Conservation (phyloP, 2,113 vertebrate genomes). For the Bujurquina vittata region DNA sequence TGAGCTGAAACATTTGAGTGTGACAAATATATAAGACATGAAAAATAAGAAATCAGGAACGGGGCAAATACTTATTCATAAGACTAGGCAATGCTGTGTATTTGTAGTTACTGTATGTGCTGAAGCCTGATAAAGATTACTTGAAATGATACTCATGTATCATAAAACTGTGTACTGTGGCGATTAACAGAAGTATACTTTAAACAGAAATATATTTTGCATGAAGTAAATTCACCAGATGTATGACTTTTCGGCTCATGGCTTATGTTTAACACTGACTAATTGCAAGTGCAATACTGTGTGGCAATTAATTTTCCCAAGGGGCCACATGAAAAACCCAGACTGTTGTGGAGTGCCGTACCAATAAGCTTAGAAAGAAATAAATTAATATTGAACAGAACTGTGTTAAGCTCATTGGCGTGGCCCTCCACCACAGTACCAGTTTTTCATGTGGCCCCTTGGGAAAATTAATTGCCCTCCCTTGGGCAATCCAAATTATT, state of each 20-base stretch:
- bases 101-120: neutral
- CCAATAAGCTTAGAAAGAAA: neutral
- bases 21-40: no score
- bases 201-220: no score
- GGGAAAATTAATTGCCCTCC: neutral
- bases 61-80: neutral
- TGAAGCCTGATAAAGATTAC: neutral
- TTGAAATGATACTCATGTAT: neutral
- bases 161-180: neutral
- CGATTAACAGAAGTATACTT: neutral
- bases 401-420: neutral
- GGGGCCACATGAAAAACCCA: neutral
- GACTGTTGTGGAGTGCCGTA: neutral
- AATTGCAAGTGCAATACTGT: no score
- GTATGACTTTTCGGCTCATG: no score
- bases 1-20: no score
- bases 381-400: neutral
- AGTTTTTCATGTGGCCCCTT: neutral
- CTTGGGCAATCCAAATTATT: neutral
- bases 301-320: neutral
- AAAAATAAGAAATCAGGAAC: neutral
- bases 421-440: neutral
- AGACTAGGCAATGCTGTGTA: neutral
- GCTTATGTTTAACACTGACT: no score
- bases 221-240: no score